Percentiles rank a stretch among this genome's conserved stretches.
These are phyloP conservation scores for Brenthis daphne DNA, from an alignment of 2,888 invertebrate genomes.

Conservation along the genomic window DNA sequence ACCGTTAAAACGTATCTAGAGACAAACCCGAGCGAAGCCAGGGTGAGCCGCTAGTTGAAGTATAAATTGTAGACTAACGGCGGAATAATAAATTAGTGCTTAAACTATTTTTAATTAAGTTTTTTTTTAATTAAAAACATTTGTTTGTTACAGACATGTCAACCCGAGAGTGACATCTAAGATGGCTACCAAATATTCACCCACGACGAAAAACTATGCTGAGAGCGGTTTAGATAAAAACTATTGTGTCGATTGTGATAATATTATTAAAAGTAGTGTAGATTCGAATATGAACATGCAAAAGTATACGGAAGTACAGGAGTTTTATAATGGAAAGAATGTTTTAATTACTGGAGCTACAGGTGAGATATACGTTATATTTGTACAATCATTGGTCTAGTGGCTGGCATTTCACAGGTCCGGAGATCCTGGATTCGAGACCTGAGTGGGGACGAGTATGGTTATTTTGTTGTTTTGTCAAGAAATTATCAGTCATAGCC, in stretches of 20 bases:
- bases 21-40: too few relatives aligned
- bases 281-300: conserved; percentile 53
- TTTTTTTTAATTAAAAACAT: neutral
- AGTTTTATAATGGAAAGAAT: conserved; percentile 82
- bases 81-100: too few relatives aligned
- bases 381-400: neutral
- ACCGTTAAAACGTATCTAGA: too few relatives aligned
- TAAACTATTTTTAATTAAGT: too few relatives aligned
- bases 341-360: conserved; percentile 84
- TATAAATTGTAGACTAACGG: too few relatives aligned
- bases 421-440: too few relatives aligned
- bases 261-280: conserved; percentile 40
- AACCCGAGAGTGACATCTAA: conserved; percentile 33
- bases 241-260: conserved; percentile 41
- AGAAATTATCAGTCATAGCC: too few relatives aligned
- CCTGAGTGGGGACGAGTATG: too few relatives aligned
- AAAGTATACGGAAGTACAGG: conserved; percentile 70
- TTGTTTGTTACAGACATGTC: conserved; percentile 51
- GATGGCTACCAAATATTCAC: conserved; percentile 32
- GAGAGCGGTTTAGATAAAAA: conserved; percentile 23
- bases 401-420: too few relatives aligned
- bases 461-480: too few relatives aligned
- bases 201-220: conserved; percentile 16
- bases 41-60: too few relatives aligned
- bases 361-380: conserved; percentile 58